These are phyloP conservation scores for Sympetrum striolatum DNA, from an alignment of 2,888 invertebrate species.

Conservation along the genomic window DNA sequence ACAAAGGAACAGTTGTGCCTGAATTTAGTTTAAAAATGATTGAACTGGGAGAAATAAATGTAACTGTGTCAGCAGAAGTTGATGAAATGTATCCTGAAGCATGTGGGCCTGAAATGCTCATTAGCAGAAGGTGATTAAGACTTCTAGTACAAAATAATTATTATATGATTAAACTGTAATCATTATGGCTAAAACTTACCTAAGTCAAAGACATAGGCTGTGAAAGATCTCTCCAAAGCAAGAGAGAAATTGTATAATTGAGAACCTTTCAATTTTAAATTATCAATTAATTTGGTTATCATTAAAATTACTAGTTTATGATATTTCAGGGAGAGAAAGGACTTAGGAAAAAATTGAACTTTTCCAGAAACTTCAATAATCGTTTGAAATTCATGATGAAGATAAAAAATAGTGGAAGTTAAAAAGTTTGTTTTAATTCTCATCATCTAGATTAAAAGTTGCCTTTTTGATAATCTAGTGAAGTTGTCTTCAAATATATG, in stretches of 20 bases:
- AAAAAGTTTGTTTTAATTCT: too few species aligned
- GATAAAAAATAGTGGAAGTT: too few species aligned
- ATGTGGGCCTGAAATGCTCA: conserved; percentile 62
- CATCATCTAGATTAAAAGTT: too few species aligned
- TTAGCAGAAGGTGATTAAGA: conserved; percentile 58
- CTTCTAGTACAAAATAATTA: conserved; percentile 35
- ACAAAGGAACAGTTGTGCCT: background rate
- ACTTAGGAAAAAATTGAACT: too few species aligned
- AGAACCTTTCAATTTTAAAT: background rate
- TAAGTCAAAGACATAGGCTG: background rate
- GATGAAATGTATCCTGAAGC: conserved; percentile 59
- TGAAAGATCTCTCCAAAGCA: background rate
- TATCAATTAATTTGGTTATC: too few species aligned
- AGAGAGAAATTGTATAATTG: background rate
- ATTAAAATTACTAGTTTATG: too few species aligned
- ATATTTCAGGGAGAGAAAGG: too few species aligned
- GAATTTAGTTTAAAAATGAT: conserved; percentile 50
- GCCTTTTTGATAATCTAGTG: too few species aligned
- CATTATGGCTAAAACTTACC: too few species aligned
- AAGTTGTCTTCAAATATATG: too few species aligned
- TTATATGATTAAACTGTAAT: background rate
- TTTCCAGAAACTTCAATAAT: too few species aligned
- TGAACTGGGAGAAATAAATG: conserved; percentile 61
- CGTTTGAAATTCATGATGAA: too few species aligned
- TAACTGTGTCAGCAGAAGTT: conserved; percentile 62